Percentiles rank a stretch among this genome's conserved stretches.
These are phyloP conservation scores for Campoletis sonorensis DNA, from an alignment of 1,140 invertebrate species.

Conservation along the genomic window DNA sequence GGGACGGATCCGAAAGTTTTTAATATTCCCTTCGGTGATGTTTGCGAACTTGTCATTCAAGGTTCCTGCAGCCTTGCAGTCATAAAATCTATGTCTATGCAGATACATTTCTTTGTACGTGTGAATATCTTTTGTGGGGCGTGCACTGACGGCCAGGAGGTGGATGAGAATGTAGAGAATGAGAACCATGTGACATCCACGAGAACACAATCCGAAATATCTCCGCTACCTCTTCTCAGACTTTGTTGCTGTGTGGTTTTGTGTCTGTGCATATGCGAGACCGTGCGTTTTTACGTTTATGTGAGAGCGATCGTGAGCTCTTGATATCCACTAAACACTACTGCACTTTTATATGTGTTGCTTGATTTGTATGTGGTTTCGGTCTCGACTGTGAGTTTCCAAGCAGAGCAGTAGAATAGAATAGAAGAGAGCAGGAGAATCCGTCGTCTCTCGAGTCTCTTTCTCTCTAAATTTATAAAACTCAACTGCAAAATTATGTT, in stretches of 20 bases:
- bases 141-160: background rate
- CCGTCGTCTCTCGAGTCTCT: no score
- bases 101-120: background rate
- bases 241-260: background rate
- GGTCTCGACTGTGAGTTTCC: background rate
- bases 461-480: no score
- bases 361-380: background rate
- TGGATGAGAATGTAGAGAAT: constrained; percentile 38
- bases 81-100: background rate
- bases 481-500: no score
- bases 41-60: constrained; percentile 67
- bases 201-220: constrained; percentile 38
- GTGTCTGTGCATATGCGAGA: background rate
- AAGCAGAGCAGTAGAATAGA: background rate
- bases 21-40: constrained; percentile 69
- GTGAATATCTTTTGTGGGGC: background rate
- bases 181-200: constrained; percentile 22
- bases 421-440: no score
- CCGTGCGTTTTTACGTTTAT: background rate
- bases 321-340: background rate
- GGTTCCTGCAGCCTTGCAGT: constrained; percentile 41
- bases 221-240: background rate
- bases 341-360: background rate
- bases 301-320: background rate
- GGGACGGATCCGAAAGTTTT: constrained; percentile 54